A percentile compares a stretch with the other conserved stretches of the same genome.
phyloP scores from a whole-genome alignment of 2,888 invertebrate genomes.

The Selenia dentaria region DNA sequence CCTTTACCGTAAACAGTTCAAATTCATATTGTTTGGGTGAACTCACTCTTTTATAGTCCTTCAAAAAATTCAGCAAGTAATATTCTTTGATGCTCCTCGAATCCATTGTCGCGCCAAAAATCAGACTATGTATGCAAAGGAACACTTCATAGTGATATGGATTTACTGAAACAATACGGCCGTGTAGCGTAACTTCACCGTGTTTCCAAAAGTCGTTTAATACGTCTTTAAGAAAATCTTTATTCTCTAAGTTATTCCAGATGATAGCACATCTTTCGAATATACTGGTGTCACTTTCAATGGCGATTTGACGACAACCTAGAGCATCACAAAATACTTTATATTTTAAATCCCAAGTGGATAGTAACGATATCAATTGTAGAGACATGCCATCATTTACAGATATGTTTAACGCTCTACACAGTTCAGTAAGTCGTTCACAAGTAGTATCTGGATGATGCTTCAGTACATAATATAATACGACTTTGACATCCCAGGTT shows the following conservation, averaged over 20 bases:
- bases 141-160: conserved; percentile 79
- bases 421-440: conserved; percentile 62
- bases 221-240: conserved; percentile 66
- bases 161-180: conserved; percentile 69
- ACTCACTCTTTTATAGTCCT: conserved; percentile 70
- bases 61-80: conserved; percentile 71
- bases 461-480: conserved; percentile 70
- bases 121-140: conserved; percentile 67
- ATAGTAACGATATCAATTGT: conserved; percentile 66
- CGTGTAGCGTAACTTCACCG: conserved; percentile 75
- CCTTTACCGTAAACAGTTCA: conserved; percentile 77
- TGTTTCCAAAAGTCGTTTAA: conserved; percentile 77
- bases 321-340: conserved; percentile 60
- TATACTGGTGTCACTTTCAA: conserved; percentile 57
- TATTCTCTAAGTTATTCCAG: conserved; percentile 72
- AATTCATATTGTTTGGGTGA: conserved; percentile 77
- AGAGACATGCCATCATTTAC: conserved; percentile 70
- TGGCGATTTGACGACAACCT: conserved; percentile 52
- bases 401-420: conserved; percentile 64
- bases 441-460: conserved; percentile 62
- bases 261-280: conserved; percentile 61
- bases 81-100: conserved; percentile 66
- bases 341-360: conserved; percentile 73
- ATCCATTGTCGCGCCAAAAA: conserved; percentile 57
- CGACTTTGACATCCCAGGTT: conserved; percentile 76